Evolutionary conservation across 2,888 invertebrate genomes (phyloP).

Genomic region (Epicampocera succincta): DNA sequence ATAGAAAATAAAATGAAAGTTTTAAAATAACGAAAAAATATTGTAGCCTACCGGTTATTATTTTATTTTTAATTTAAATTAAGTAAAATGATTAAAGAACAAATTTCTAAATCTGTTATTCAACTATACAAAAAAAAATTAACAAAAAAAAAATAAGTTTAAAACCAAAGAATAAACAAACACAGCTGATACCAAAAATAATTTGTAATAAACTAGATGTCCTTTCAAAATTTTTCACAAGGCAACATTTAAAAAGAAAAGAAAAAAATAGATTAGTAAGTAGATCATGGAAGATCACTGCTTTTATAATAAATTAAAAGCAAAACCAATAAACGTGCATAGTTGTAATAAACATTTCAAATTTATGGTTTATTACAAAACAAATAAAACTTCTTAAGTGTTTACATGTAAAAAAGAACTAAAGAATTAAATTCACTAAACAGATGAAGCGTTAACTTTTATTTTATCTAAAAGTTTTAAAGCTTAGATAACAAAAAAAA

Average conservation of each 20-base stretch:
- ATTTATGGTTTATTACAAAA: background rate
- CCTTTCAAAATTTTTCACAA: conserved; percentile 28
- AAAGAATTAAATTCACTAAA: conserved; percentile 3
- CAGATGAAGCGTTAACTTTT: background rate
- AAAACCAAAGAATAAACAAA: conserved; percentile 24
- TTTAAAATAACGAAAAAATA: conserved; percentile 45
- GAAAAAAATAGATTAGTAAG: conserved; percentile 27
- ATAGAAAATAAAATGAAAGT: conserved; percentile 51
- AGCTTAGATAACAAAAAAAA: too few species aligned
- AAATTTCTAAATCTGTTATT: conserved; percentile 47
- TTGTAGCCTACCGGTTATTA: conserved; percentile 68
- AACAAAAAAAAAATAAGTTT: conserved; percentile 31
- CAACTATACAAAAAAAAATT: conserved; percentile 30
- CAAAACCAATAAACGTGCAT: background rate
- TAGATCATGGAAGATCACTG: conserved; percentile 37
- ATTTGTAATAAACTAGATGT: conserved; percentile 45
- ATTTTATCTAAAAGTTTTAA: conserved; percentile 3
- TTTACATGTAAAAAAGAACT: background rate
- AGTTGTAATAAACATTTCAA: background rate
- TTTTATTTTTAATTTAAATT: conserved; percentile 56
- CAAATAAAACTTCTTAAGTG: conserved; percentile 26
- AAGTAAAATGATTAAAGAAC: conserved; percentile 38
- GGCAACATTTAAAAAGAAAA: conserved; percentile 36
- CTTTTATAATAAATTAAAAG: conserved; percentile 28
- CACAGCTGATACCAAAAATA: conserved; percentile 66